Percentiles rank a stretch among this genome's conserved stretches.
phyloP scores from a whole-genome alignment of 2,797 vertebrate species.

The Potorous gilbertii region DNA sequence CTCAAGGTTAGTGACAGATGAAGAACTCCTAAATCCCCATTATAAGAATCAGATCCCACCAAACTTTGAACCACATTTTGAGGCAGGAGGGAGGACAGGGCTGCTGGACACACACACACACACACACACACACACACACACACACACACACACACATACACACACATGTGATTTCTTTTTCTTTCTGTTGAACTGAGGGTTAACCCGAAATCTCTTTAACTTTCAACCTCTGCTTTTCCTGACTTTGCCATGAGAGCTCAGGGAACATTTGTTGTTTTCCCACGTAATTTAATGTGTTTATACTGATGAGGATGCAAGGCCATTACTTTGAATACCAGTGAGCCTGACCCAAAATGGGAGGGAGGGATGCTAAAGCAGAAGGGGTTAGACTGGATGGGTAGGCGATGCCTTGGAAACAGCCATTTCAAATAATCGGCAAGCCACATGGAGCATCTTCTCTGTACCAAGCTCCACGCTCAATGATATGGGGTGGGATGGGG shows the following conservation, averaged over 20 bases:
- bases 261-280: background rate
- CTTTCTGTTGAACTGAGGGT: background rate
- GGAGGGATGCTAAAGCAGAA: background rate
- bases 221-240: background rate
- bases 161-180: background rate
- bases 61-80: background rate
- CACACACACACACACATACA: no score
- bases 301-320: background rate
- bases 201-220: background rate
- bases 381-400: background rate
- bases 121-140: background rate
- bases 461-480: background rate
- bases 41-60: background rate
- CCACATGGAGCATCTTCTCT: background rate
- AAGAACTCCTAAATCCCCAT: background rate
- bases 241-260: background rate
- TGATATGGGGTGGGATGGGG: background rate
- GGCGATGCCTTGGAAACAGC: background rate
- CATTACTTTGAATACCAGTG: background rate
- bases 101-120: no score
- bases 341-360: background rate
- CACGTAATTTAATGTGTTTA: background rate
- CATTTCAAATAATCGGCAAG: background rate
- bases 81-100: background rate
- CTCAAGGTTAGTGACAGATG: background rate